These are phyloP conservation scores for Isurus oxyrinchus DNA, from an alignment of 2,113 vertebrate species.

Conservation along the genomic window DNA sequence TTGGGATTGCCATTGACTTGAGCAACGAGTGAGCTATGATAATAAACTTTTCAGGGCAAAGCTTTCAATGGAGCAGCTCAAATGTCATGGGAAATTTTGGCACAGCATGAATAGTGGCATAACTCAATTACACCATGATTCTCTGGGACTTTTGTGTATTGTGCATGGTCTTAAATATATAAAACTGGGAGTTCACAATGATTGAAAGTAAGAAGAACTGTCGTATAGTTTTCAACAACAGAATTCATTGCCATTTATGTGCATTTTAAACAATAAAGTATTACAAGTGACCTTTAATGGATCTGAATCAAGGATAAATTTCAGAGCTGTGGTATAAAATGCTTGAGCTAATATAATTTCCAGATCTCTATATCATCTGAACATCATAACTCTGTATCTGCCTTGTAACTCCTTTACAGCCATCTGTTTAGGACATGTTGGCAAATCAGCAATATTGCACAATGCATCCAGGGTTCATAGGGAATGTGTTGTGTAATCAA, in stretches of 20 bases:
- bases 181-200: not conserved
- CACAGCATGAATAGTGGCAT: not conserved
- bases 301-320: not conserved
- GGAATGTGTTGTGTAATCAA: slow-evolving; percentile 6
- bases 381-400: not conserved
- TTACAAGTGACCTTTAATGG: not conserved
- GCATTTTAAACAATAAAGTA: not conserved
- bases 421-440: not conserved
- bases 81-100: not conserved
- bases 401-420: slow-evolving; percentile 7
- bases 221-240: not conserved
- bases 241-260: not conserved
- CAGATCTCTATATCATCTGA: not conserved
- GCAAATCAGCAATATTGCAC: not conserved
- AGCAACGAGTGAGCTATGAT: not conserved
- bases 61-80: not conserved
- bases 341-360: not conserved
- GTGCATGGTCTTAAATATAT: not conserved
- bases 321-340: not conserved
- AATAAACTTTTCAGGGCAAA: not conserved
- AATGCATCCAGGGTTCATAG: not conserved
- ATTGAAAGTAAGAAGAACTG: not conserved
- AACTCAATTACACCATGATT: not conserved
- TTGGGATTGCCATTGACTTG: not conserved
- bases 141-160: not conserved